A percentile compares a stretch with the other conserved stretches of the same genome.
These are phyloP conservation scores for Panagrolaimus sp. DNA, from an alignment of 1,140 invertebrate genomes.

Conservation along the genomic window DNA sequence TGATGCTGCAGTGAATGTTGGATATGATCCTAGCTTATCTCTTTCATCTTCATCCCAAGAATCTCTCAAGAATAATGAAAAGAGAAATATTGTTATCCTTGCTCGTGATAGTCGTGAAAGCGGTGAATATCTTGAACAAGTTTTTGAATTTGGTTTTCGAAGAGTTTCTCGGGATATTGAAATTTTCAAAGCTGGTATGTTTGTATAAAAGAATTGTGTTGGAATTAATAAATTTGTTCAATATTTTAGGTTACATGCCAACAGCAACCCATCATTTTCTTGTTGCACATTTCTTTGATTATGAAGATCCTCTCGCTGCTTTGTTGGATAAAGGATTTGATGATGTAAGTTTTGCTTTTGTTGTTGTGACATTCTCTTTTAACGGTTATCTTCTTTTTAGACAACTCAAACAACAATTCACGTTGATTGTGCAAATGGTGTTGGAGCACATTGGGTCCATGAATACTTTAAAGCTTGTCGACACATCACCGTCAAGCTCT, in stretches of 20 bases:
- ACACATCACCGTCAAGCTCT: conserved; percentile 18
- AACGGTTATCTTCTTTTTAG: conserved; percentile 16
- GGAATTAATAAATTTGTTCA: conserved; percentile 5
- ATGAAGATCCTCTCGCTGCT: conserved; percentile 27
- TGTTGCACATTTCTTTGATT: conserved; percentile 9
- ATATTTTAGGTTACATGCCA: not conserved
- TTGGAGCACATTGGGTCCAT: conserved; percentile 45
- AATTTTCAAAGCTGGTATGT: not conserved
- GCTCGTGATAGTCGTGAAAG: conserved; percentile 30
- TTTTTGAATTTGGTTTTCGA: not conserved
- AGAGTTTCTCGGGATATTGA: not conserved
- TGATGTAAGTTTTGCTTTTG: not conserved
- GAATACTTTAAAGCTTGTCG: conserved; percentile 26
- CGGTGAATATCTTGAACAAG: conserved; percentile 11
- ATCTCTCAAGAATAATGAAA: not conserved
- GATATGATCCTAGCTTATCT: not conserved
- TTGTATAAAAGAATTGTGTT: conserved; percentile 11
- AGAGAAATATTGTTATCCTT: not conserved
- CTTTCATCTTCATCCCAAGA: too few species aligned
- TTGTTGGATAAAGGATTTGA: conserved; percentile 23
- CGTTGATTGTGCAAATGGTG: conserved; percentile 58
- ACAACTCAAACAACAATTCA: conserved; percentile 30
- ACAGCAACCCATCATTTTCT: not conserved
- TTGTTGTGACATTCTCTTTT: not conserved
- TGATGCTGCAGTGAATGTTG: not conserved